Conservation (phyloP, 2,113 vertebrate genomes). For the Chaenogobius annularis region DNA sequence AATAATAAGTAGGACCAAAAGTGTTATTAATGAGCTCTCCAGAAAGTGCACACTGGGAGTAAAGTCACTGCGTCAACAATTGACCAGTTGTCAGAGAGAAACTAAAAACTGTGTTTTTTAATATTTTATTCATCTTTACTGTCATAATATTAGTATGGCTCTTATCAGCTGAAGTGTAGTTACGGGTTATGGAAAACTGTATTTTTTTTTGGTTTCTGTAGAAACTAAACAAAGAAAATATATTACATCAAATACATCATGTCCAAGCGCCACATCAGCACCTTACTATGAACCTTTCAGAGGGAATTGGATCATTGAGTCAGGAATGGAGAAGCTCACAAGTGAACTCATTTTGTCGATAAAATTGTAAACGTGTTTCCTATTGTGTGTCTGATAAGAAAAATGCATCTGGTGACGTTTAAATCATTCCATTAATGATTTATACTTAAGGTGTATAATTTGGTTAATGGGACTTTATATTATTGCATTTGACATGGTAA, state of each 20-base stretch:
- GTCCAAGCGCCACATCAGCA: not conserved
- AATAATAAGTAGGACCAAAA: constrained; percentile 19
- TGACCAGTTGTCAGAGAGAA: not conserved
- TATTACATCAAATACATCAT: not conserved
- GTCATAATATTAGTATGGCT: not conserved
- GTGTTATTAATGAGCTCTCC: not conserved
- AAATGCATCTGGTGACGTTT: not conserved
- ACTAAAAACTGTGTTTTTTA: not conserved
- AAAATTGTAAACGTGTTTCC: not conserved
- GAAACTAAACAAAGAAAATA: constrained; percentile 3
- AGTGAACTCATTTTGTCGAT: not conserved
- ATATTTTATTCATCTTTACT: not conserved
- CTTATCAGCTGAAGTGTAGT: not conserved
- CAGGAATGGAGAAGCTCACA: not conserved
- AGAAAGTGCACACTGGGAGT: not conserved
- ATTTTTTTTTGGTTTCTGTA: not conserved
- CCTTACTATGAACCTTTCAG: constrained; percentile 3
- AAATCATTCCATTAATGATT: not conserved
- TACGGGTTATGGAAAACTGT: not conserved
- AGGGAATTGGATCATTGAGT: constrained; percentile 2
- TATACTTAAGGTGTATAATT: not conserved
- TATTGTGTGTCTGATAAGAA: not conserved
- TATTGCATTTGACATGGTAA: too few species aligned
- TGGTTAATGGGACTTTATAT: not conserved
- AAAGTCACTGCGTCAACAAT: not conserved